Percentiles rank a stretch among this genome's conserved stretches.
These are phyloP conservation scores for Hepsetus odoe DNA, from an alignment of 2,113 vertebrate species.

Conservation along the genomic window DNA sequence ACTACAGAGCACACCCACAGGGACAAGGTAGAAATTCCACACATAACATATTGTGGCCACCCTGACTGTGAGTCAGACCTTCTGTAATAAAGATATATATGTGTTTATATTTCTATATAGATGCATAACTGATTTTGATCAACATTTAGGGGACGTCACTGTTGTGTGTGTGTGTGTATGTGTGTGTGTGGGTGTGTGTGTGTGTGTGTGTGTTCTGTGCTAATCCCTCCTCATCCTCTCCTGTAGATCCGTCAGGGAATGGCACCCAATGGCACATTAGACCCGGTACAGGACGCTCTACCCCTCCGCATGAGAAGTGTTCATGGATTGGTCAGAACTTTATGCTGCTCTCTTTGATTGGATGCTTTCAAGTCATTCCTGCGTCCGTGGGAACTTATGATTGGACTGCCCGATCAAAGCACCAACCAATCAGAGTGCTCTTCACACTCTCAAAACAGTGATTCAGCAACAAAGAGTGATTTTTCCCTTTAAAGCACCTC, in stretches of 20 bases:
- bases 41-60: no score
- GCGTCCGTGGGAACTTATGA: background rate
- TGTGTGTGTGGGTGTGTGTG: constrained; percentile 3
- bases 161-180: constrained; percentile 2
- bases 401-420: constrained; percentile 7
- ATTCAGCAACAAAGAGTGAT: no score
- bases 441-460: background rate
- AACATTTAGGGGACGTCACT: no score
- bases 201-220: constrained; percentile 17
- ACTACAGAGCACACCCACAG: no score
- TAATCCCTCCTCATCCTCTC: constrained; percentile 47
- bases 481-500: no score
- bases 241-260: constrained; percentile 65
- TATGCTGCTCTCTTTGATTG: constrained; percentile 36
- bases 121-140: background rate
- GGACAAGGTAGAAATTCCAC: no score
- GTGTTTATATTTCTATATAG: background rate
- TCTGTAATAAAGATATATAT: no score
- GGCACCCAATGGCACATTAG: constrained; percentile 71
- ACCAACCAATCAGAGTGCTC: constrained; percentile 40
- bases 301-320: constrained; percentile 56
- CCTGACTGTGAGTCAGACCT: no score
- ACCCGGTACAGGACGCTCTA: constrained; percentile 69
- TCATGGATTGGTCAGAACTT: constrained; percentile 29
- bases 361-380: constrained; percentile 15